A percentile compares a stretch with the other conserved stretches of the same genome.
Conservation (phyloP, 92 coral and sea anemone species). For the Epizoanthus scotinus region DNA sequence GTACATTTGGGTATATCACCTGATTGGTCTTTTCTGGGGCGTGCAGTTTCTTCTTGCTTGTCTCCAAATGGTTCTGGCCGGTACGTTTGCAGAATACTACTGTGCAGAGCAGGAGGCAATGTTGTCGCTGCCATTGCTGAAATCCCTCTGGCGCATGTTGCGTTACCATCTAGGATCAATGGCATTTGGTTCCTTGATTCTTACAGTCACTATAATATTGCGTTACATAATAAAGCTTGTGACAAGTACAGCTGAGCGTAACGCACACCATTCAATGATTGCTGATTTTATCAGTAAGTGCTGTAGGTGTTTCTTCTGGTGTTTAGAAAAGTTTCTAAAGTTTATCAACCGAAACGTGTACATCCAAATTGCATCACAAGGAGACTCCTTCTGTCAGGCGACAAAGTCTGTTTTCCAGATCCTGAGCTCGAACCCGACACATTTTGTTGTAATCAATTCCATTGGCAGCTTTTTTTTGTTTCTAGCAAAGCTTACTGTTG, state of each 20-base stretch:
- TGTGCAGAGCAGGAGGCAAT: conserved; percentile 39
- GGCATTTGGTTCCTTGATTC: conserved; percentile 42
- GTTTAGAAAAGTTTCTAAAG: conserved; percentile 45
- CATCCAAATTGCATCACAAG: conserved; percentile 50
- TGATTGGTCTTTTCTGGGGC: conserved; percentile 50
- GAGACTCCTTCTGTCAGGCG: conserved; percentile 41
- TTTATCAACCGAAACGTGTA: conserved; percentile 46
- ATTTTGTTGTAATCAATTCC: conserved; percentile 40
- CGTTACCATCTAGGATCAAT: conserved; percentile 49
- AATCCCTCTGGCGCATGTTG: conserved; percentile 46
- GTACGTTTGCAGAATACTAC: conserved; percentile 45
- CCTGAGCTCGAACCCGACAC: conserved; percentile 36
- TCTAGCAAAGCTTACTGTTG: conserved; percentile 42
- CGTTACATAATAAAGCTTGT: conserved; percentile 44
- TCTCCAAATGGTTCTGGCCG: conserved; percentile 46
- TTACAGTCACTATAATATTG: conserved; percentile 29
- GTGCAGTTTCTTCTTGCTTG: conserved; percentile 49
- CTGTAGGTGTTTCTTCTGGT: conserved; percentile 37
- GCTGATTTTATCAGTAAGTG: conserved; percentile 43
- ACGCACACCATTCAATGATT: conserved; percentile 37
- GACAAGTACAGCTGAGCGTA: conserved; percentile 33
- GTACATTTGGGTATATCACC: conserved; percentile 40
- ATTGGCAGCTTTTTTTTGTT: conserved; percentile 43
- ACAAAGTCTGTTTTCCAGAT: conserved; percentile 31
- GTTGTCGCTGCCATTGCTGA: conserved; percentile 43